A percentile compares a stretch with the other conserved stretches of the same genome.
Conservation (phyloP, 2,888 invertebrate genomes). For the Aphodius granarius region DNA sequence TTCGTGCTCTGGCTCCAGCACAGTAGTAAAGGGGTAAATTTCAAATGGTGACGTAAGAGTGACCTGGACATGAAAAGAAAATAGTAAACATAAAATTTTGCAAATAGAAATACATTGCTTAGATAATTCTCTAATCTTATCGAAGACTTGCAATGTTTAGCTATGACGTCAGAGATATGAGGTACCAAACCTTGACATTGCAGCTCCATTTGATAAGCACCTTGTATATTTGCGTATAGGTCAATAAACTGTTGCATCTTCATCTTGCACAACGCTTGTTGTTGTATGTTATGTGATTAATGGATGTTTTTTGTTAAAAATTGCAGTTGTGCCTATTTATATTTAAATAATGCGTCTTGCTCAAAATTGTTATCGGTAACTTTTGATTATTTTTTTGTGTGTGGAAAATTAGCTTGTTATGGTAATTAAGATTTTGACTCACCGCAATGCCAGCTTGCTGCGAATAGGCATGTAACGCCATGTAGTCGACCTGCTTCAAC, state of each 20-base stretch:
- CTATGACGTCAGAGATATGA: neutral
- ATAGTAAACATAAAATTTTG: neutral
- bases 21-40: neutral
- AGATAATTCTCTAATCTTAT: neutral
- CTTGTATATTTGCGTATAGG: neutral
- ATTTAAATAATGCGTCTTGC: neutral
- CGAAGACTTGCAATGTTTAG: neutral
- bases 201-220: neutral
- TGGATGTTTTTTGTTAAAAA: neutral
- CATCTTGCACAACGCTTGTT: neutral
- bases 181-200: neutral
- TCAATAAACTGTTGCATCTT: neutral
- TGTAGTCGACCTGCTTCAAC: conserved; percentile 31
- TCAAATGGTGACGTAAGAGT: neutral
- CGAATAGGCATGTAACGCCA: neutral
- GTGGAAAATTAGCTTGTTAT: neutral
- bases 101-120: neutral
- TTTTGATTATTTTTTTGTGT: neutral
- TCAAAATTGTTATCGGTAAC: neutral
- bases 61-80: neutral
- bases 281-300: neutral
- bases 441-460: neutral
- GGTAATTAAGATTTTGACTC: neutral
- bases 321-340: neutral
- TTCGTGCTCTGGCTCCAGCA: conserved; percentile 19